Base-by-base conservation (phyloP, 23 tunicate genomes). In the Trididemnum clinides region DNA sequence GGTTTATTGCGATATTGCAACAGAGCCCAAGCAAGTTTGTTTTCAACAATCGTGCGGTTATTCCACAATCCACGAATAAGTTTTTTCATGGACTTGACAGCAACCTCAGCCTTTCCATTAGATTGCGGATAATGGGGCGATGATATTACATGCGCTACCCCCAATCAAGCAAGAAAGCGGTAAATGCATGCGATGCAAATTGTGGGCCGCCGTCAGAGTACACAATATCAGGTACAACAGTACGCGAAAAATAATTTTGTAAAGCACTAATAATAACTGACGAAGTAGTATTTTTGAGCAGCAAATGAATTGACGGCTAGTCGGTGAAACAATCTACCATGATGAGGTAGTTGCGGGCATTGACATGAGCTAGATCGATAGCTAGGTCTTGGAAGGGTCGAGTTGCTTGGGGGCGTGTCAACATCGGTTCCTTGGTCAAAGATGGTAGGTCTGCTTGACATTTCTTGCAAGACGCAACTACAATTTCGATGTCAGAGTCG, bases 301-400 rank as follows among this genome's bases (percentile, higher is more conserved):
- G 28, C 12, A 30, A 33, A 10, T 30, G 21, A 31, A 70, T 30
- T 10, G 77, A 33, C 10, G 77, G 77, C 38, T 37, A 70, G 39
- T n/a, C n/a, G n/a, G n/a, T n/a, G n/a, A n/a, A n/a, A n/a, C n/a
- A n/a, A 6, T 23, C 28, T n/a, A 19, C 38, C 38, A 70, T 70
- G 30, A 70, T 30, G 3, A 30, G 7, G 30, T 6, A 70, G 30
- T 70, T 28, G 19, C 25, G 77, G 39, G 37, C 77, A 70, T 70
- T 70, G 6, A 70, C 28, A 6, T 70, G n/a, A 5, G 77, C 77
- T 5, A 70, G 30, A 33, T 70, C 77, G 30, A 70, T 30, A 30
- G 77, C 77, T 30, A 70, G 37, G 18, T 70, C 37, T 70, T 70
- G 77, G n/a, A 70, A 70, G 28, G 77, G 77, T 12, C 39, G 77